Conservation (phyloP, 1,140 invertebrate species). For the Hypothenemus hampei region DNA sequence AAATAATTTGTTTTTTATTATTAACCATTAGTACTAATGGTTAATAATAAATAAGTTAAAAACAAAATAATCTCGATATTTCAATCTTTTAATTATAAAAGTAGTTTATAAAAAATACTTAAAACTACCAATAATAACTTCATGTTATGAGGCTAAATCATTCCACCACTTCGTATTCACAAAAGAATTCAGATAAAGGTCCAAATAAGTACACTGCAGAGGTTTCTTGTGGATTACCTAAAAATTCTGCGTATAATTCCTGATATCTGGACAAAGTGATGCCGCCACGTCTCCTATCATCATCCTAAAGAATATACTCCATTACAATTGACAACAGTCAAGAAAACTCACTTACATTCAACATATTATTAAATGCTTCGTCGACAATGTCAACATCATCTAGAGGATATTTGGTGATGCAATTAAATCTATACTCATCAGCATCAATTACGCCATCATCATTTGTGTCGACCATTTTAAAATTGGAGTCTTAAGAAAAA, state of each 20-base stretch:
- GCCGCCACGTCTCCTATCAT: conserved; percentile 71
- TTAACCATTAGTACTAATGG: not conserved
- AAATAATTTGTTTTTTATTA: not conserved
- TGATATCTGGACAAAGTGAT: conserved; percentile 71
- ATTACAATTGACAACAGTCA: not conserved
- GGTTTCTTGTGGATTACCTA: conserved; percentile 70
- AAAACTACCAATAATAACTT: too few relatives aligned
- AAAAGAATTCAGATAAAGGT: conserved; percentile 51
- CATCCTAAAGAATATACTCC: conserved; percentile 57
- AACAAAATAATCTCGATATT: too few relatives aligned
- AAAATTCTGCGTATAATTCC: conserved; percentile 75
- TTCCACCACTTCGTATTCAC: conserved; percentile 19
- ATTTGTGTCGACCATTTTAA: conserved; percentile 74
- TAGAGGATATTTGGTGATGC: conserved; percentile 70
- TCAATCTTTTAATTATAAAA: too few relatives aligned
- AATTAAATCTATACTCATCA: conserved; percentile 78
- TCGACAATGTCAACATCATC: conserved; percentile 69
- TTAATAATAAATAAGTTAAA: not conserved
- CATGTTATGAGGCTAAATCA: not conserved
- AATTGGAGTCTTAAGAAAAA: conserved; percentile 59
- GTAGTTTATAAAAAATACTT: too few relatives aligned
- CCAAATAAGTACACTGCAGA: conserved; percentile 74
- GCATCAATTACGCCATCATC: conserved; percentile 70
- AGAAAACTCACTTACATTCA: conserved; percentile 58
- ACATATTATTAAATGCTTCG: conserved; percentile 68